These are phyloP conservation scores for Arctopsyche grandis DNA, from an alignment of 1,140 invertebrate species.

Conservation along the genomic window DNA sequence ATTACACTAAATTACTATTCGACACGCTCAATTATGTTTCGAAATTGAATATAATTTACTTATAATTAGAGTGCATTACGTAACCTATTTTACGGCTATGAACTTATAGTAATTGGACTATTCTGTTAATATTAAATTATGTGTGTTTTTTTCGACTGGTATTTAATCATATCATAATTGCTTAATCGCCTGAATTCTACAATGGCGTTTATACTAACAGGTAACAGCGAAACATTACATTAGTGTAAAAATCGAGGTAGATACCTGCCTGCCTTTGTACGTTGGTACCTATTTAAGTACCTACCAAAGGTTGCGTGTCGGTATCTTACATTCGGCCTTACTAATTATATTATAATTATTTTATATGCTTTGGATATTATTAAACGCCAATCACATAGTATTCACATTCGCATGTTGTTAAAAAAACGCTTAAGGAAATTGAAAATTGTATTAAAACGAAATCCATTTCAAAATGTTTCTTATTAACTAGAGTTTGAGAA, in stretches of 20 bases:
- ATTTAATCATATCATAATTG: slow-evolving; percentile 36
- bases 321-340: not conserved
- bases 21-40: slow-evolving; percentile 23
- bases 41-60: slow-evolving; percentile 35
- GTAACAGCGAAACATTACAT: not conserved
- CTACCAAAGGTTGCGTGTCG: slow-evolving; percentile 28
- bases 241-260: not conserved
- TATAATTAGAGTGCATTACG: slow-evolving; percentile 22
- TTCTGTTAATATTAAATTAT: slow-evolving; percentile 26
- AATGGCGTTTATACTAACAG: slow-evolving; percentile 22
- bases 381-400: not conserved
- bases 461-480: too few species aligned
- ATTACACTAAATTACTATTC: not conserved
- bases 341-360: slow-evolving; percentile 43
- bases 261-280: too few species aligned
- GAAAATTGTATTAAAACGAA: too few species aligned
- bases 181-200: slow-evolving; percentile 32
- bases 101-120: slow-evolving; percentile 19
- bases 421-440: too few species aligned
- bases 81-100: slow-evolving; percentile 16
- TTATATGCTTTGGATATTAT: slow-evolving; percentile 1
- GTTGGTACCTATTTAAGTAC: not conserved
- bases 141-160: not conserved
- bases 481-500: too few species aligned
- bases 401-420: too few species aligned